Conservation (phyloP, 2,888 invertebrate genomes). For the Tortricodes alternella region DNA sequence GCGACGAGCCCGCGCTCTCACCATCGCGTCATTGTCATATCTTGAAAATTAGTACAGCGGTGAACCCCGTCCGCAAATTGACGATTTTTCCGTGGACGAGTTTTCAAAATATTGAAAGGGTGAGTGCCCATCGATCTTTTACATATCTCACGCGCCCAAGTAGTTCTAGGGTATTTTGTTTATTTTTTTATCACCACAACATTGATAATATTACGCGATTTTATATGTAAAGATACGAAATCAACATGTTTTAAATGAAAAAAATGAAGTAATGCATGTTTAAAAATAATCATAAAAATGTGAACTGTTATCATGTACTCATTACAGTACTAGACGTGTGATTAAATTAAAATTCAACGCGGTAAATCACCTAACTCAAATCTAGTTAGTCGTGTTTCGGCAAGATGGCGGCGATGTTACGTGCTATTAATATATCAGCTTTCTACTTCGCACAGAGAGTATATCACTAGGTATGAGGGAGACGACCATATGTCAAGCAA, state of each 20-base stretch:
- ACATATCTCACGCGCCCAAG: slow-evolving; percentile 24
- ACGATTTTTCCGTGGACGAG: slow-evolving; percentile 72
- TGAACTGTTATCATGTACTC: not conserved
- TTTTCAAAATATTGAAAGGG: slow-evolving; percentile 58
- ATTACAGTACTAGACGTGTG: not conserved
- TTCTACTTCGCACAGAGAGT: slow-evolving; percentile 50
- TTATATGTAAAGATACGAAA: slow-evolving; percentile 13
- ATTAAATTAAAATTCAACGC: slow-evolving; percentile 20
- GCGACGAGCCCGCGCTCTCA: slow-evolving; percentile 76
- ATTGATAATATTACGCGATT: slow-evolving; percentile 17
- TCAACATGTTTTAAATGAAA: not conserved
- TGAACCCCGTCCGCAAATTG: slow-evolving; percentile 79
- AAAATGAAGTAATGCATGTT: not conserved
- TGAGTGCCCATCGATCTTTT: slow-evolving; percentile 50
- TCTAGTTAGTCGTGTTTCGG: slow-evolving; percentile 66
- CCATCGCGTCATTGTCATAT: slow-evolving; percentile 80
- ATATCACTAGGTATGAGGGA: slow-evolving; percentile 47
- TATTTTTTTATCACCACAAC: not conserved
- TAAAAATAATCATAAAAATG: slow-evolving; percentile 2
- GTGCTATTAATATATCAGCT: slow-evolving; percentile 71
- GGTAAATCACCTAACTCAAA: slow-evolving; percentile 38
- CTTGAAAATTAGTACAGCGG: slow-evolving; percentile 81
- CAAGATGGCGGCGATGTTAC: slow-evolving; percentile 78
- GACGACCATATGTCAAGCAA: slow-evolving; percentile 63
- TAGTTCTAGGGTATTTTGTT: not conserved